Base-by-base conservation (phyloP, 2,888 invertebrate genomes). In the Aromia moschata region DNA sequence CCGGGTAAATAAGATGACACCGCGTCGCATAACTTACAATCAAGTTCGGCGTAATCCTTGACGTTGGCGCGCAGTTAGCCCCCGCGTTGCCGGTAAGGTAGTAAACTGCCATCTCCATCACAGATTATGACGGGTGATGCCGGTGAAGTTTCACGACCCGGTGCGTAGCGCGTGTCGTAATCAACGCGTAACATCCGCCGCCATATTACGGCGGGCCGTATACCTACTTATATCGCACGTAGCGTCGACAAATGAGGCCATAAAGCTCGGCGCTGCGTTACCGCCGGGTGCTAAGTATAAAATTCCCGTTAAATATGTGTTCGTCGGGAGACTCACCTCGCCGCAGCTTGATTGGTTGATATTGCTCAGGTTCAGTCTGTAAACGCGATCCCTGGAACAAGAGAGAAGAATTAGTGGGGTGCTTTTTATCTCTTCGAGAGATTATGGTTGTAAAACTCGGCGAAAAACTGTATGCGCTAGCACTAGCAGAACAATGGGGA, bases 271-370 rank as follows among this genome's bases (percentile, higher is more conserved):
- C 52, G 56, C 46, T 20, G 44, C 52, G 47, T 63, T 49, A 60
- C 40, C 46, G 43, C 40, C 46, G 43, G 36, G 36, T n/a, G n/a
- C n/a, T n/a, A 12, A 57, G 36, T 15, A 46, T 46, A 46, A 46
- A 14, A 16, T 16, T 31, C 31, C 2, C 15, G 45, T 31, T 45
- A 31, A 45, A 31, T 45, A 60, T 58, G 33, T 56, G 58, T 60
- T 58, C 52, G 43, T 30, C 5, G n/a, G 44, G 10, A 41, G 37
- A 84, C 88, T 86, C 81, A 89, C 93, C 85, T 92, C 92, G 80
- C 93, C 92, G 80, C 93, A 93, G 79, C 88, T 89, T 66, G 92
- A 90, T 76, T 91, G 88, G 81, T 91, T 92, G 81, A 93, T 92
- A 82, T 93, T 93, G 85, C 91, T 91, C 81, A 93, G 85, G 81